These are phyloP conservation scores for Parapristionchus giblindavisi DNA, from an alignment of 2,888 invertebrate species.

Conservation along the genomic window DNA sequence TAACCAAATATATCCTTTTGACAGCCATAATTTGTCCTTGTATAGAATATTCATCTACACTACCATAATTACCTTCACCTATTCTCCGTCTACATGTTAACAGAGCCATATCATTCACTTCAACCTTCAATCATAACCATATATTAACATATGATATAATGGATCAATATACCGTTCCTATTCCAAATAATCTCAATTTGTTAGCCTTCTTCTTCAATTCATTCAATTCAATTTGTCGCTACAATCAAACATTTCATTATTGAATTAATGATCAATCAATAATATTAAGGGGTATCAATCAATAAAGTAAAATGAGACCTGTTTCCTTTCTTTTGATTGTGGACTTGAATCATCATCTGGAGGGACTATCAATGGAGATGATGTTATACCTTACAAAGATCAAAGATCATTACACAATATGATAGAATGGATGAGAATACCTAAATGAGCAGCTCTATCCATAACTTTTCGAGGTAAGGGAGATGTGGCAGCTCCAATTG, in stretches of 20 bases:
- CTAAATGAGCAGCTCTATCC: slow-evolving; percentile 24
- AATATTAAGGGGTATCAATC: background rate
- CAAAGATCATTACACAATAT: background rate
- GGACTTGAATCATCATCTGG: slow-evolving; percentile 31
- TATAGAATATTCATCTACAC: slow-evolving; percentile 3
- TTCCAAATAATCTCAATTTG: slow-evolving; percentile 3
- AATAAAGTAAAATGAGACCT: background rate
- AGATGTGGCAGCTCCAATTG: slow-evolving; percentile 34
- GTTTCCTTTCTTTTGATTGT: background rate
- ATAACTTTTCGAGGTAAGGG: slow-evolving; percentile 34
- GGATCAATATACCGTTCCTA: background rate
- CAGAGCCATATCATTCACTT: background rate
- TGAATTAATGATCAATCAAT: background rate
- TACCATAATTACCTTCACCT: slow-evolving; percentile 33
- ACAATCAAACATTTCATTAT: background rate
- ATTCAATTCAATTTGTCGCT: background rate
- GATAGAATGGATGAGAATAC: background rate
- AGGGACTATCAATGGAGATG: slow-evolving; percentile 20
- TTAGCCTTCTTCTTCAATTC: slow-evolving; percentile 31
- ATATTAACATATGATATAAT: background rate
- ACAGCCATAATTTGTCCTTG: slow-evolving; percentile 29
- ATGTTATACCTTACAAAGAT: background rate
- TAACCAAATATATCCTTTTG: slow-evolving; percentile 31
- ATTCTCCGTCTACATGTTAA: background rate
- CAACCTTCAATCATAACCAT: background rate